Evolutionary conservation across 1,140 invertebrate species (phyloP).

Genomic region (Triops cancriformis): DNA sequence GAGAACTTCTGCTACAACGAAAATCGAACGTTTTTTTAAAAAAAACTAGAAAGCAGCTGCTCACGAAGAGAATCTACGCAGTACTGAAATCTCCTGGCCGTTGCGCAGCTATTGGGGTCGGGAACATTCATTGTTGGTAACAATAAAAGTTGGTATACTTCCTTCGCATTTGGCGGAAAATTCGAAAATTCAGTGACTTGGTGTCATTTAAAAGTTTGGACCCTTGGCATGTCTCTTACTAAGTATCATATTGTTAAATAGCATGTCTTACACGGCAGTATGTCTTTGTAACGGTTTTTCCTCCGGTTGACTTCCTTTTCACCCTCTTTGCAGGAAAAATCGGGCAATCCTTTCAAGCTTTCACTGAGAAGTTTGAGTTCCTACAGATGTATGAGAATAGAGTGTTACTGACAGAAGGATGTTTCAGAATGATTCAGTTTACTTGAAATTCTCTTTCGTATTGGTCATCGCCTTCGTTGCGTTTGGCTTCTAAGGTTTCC

Average conservation of each 20-base stretch:
- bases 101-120: no score
- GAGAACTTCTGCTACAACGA: no score
- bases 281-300: slow-evolving; percentile 64
- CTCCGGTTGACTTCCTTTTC: slow-evolving; percentile 52
- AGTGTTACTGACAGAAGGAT: slow-evolving; percentile 18
- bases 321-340: slow-evolving; percentile 49
- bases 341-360: slow-evolving; percentile 39
- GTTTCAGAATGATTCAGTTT: slow-evolving; percentile 21
- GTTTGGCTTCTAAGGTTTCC: slow-evolving; percentile 42
- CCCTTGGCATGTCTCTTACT: neutral
- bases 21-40: no score
- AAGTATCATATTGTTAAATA: slow-evolving; percentile 21
- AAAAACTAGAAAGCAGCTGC: no score
- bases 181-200: no score
- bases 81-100: no score
- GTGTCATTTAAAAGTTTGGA: slow-evolving; percentile 12
- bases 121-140: no score
- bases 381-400: slow-evolving; percentile 35
- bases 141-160: no score
- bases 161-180: no score
- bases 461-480: slow-evolving; percentile 39
- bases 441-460: slow-evolving; percentile 48
- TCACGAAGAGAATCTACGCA: no score
- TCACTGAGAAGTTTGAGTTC: slow-evolving; percentile 47
- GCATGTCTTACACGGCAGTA: slow-evolving; percentile 53